Conservation (phyloP, 2,797 vertebrate genomes). For the Amphiprion clarkii region DNA sequence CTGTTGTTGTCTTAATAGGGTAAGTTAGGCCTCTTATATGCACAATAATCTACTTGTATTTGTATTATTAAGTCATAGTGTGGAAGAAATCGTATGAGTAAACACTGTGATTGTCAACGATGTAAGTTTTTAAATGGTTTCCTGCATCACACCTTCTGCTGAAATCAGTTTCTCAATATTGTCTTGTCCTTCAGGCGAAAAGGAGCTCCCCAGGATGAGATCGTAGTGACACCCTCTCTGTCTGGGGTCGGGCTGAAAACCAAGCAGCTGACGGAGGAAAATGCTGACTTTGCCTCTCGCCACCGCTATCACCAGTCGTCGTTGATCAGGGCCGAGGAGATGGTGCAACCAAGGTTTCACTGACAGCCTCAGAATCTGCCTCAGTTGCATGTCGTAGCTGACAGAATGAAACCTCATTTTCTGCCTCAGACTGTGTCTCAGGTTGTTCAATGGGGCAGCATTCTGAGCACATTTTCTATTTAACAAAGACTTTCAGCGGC, state of each 20-base stretch:
- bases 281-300: slow-evolving; percentile 93
- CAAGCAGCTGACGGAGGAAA: slow-evolving; percentile 95
- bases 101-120: not conserved
- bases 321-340: slow-evolving; percentile 78
- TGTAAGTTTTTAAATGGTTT: not conserved
- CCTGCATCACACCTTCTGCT: not conserved
- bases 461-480: slow-evolving; percentile 9
- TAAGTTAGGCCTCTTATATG: not conserved
- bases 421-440: slow-evolving; percentile 30
- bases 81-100: not conserved
- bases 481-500: slow-evolving; percentile 8
- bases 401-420: slow-evolving; percentile 33
- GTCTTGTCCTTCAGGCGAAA: slow-evolving; percentile 80
- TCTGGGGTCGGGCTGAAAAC: slow-evolving; percentile 90
- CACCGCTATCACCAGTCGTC: slow-evolving; percentile 94
- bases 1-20: not conserved
- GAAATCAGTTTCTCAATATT: not conserved
- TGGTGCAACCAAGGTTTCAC: slow-evolving; percentile 79
- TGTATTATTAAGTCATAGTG: not conserved
- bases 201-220: slow-evolving; percentile 83
- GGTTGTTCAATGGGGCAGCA: not conserved
- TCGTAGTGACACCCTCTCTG: slow-evolving; percentile 91
- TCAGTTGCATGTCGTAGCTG: slow-evolving; percentile 1
- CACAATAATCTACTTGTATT: not conserved
- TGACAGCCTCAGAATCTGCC: slow-evolving; percentile 59